These are phyloP conservation scores for Cheilosia urbana DNA, from an alignment of 2,888 invertebrate genomes.

Conservation along the genomic window DNA sequence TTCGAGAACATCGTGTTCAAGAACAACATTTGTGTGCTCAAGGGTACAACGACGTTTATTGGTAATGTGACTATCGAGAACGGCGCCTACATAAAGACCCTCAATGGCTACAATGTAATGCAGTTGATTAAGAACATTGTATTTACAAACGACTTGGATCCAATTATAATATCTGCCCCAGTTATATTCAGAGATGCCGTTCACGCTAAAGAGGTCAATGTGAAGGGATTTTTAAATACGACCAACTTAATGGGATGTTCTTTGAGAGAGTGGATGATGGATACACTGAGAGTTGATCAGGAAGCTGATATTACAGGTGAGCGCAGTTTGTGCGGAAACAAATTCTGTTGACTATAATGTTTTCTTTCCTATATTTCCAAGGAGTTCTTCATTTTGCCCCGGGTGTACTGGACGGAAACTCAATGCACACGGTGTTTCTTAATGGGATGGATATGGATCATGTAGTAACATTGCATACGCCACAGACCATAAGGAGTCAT, in stretches of 20 bases:
- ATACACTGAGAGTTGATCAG: conserved; percentile 84
- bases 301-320: conserved; percentile 78
- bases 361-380: conserved; percentile 78
- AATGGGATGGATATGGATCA: conserved; percentile 84
- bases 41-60: conserved; percentile 80
- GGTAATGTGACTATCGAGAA: conserved; percentile 80
- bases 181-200: conserved; percentile 82
- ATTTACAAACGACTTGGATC: conserved; percentile 80
- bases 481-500: conserved; percentile 83
- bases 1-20: conserved; percentile 80
- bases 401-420: conserved; percentile 82
- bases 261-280: conserved; percentile 82
- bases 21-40: conserved; percentile 76
- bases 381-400: conserved; percentile 83
- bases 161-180: conserved; percentile 78
- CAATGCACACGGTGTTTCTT: conserved; percentile 82
- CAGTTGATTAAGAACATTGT: conserved; percentile 83
- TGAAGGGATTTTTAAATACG: conserved; percentile 79
- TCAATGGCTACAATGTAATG: conserved; percentile 81
- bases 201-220: conserved; percentile 77
- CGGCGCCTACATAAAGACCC: conserved; percentile 80
- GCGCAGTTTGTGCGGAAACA: conserved; percentile 1
- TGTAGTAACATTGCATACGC: conserved; percentile 84
- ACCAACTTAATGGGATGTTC: conserved; percentile 82
- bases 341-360: not conserved